Evolutionary conservation across 2,797 vertebrate species (phyloP).

Genomic region (Setipinna tenuifilis): DNA sequence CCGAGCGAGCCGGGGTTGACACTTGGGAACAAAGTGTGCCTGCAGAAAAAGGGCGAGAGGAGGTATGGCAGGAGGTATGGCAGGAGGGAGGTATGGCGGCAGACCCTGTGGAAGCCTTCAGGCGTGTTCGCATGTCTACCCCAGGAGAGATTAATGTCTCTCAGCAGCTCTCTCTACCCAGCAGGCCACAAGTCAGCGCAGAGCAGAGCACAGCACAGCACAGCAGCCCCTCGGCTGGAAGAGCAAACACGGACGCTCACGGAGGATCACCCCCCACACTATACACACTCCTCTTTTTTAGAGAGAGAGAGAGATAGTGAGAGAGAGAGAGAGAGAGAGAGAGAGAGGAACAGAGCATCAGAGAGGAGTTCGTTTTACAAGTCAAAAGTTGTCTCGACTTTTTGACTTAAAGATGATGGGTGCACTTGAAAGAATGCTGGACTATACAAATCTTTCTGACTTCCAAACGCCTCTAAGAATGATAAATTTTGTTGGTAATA

Average conservation of each 20-base stretch:
- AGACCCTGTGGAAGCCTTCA: conserved; percentile 32
- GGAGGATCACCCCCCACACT: too few relatives aligned
- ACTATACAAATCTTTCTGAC: background rate
- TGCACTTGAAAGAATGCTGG: too few relatives aligned
- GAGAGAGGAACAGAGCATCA: too few relatives aligned
- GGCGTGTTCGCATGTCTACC: conserved; percentile 49
- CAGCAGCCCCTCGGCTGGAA: background rate
- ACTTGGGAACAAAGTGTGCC: conserved; percentile 61
- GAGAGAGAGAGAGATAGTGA: too few relatives aligned
- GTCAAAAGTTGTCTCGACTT: too few relatives aligned
- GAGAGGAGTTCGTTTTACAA: too few relatives aligned
- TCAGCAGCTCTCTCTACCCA: conserved; percentile 42
- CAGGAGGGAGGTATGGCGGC: background rate
- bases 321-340: too few relatives aligned
- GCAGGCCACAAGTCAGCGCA: background rate
- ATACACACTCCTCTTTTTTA: too few relatives aligned
- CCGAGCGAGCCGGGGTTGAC: conserved; percentile 52
- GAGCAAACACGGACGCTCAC: background rate
- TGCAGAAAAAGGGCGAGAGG: conserved; percentile 56
- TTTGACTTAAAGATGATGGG: too few relatives aligned
- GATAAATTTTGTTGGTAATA: too few relatives aligned
- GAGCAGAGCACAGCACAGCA: too few relatives aligned
- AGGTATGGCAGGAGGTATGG: conserved; percentile 28
- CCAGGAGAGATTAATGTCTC: conserved; percentile 43
- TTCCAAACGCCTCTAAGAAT: too few relatives aligned